Evolutionary conservation across 2,888 invertebrate genomes (phyloP), one percentile per base, ranked within the genome.

Genomic region (Andricus quercusramuli): DNA sequence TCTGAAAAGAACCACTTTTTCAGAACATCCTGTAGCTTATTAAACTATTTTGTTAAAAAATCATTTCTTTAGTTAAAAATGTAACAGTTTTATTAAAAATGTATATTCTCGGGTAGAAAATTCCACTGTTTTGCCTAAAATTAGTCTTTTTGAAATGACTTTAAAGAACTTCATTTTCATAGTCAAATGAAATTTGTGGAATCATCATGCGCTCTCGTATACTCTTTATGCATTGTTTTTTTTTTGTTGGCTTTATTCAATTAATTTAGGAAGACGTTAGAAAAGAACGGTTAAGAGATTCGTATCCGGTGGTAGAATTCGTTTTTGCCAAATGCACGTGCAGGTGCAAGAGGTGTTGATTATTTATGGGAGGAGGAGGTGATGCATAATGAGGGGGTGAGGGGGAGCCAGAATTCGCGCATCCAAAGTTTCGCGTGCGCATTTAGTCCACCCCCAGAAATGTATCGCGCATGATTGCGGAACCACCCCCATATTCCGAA

Each of bases 401-500:
- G 77, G 65, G 70, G 70, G 62, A 78, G 80, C 84, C 85, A 86
- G 86, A 89, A 87, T 89, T 89, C 88, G 88, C 87, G 89, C 86
- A 88, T 78, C 79, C 84, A 84, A 85, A 85, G 88, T 90, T 86
- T 88, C 89, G 88, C 90, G 89, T 90, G 90, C 89, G 88, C 90
- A 89, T 90, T 90, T 90, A 89, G 86, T 87, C 90, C 90, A 89
- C 86, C 89, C 86, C 86, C 86, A 86, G 83, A 83, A 81, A 84
- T 65, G 80, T 85, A 87, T 84, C 85, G 88, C 88, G 90, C 90
- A 89, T 90, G 90, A 90, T 90, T 90, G 88, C 87, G 89, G 90
- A 87, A 89, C 90, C 90, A 90, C 90, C 90, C 90, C 88, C 85
- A 86, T 86, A 86, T 86, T 87, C 88, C 87, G 81, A 84, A 86